Base-by-base conservation (phyloP, 2,113 vertebrate genomes). In the Pipa parva region DNA sequence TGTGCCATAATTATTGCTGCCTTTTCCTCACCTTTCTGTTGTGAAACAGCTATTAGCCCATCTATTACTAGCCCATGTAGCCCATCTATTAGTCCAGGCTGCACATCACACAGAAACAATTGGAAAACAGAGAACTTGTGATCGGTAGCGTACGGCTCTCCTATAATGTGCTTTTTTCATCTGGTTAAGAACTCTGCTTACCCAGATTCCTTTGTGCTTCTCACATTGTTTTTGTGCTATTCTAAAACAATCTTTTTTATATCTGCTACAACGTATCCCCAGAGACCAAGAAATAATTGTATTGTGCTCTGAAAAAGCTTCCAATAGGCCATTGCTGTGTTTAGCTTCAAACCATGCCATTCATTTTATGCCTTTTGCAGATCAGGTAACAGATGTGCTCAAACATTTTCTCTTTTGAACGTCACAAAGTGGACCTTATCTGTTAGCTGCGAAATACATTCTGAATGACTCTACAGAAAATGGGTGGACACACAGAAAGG, bases 201-300 rank as follows among this genome's bases (percentile, higher is more conserved):
- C 22, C 17, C 48, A 27, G 29, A 51, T 69, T 69, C 56, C 22
- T 36, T 73, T 73, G 68, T 72, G 69, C 70, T 76, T 76, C 15
- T 51, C n/a, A 45, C n/a, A n/a, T 20, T 63, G n/a, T 60, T 15
- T 24, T 22, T 74, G 72, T 74, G 70, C 72, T 74, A 36, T 33
- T 70, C 54, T 37, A 63, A 42, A 13, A 26, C 17, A 25, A 42
- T 15, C 39, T 64, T 42, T 63, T n/a, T 31, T 22, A 45, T 52
- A 37, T 10, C 26, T n/a, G 26, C 15, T 64, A 28, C 52, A 15
- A 29, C 3, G n/a, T 27, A 25, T 20, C 68, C 45, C 27, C 24
- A 33, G 36, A 48, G 59, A 29, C 20, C 29, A 46, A 46, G 49
- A 46, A 60, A 37, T 25, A 33, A 60, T 57, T 51, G 59, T 49